Percentiles rank a stretch among this genome's conserved stretches.
Conservation (phyloP, 2,888 invertebrate genomes). For the Macroteleia sp. region DNA sequence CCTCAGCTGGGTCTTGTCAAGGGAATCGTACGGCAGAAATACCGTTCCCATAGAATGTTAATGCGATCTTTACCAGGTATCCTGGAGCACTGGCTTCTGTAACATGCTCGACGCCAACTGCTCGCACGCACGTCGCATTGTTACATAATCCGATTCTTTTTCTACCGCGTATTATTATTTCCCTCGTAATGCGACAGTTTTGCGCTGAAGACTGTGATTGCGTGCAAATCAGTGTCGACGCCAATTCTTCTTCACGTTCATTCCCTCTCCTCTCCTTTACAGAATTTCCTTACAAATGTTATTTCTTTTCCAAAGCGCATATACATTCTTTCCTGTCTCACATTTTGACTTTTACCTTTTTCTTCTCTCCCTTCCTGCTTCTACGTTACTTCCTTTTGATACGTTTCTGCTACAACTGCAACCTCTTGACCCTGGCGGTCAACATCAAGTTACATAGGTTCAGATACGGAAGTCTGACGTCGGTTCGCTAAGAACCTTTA, state of each 20-base stretch:
- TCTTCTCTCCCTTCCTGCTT: constrained; percentile 56
- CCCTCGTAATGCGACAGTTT: constrained; percentile 18
- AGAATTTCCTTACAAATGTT: too few relatives aligned
- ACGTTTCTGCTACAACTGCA: constrained; percentile 72
- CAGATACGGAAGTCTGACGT: constrained; percentile 53
- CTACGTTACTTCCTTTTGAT: constrained; percentile 67
- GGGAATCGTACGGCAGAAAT: constrained; percentile 75
- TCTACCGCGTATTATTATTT: constrained; percentile 30
- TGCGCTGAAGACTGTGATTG: too few relatives aligned
- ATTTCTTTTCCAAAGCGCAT: too few relatives aligned
- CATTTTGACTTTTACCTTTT: neutral
- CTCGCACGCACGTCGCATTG: constrained; percentile 71
- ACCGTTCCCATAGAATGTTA: constrained; percentile 82
- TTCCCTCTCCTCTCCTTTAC: too few relatives aligned
- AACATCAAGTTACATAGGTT: constrained; percentile 40
- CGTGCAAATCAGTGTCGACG: constrained; percentile 48
- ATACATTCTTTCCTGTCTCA: too few relatives aligned
- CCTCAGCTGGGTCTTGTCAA: constrained; percentile 72
- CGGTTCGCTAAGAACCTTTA: constrained; percentile 38
- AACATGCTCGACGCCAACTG: constrained; percentile 56
- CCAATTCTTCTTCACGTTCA: constrained; percentile 15
- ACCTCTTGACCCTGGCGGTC: constrained; percentile 73
- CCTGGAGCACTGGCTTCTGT: constrained; percentile 69
- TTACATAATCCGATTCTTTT: constrained; percentile 72
- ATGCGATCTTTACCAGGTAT: constrained; percentile 55